Evolutionary conservation across 1,140 invertebrate species (phyloP), one percentile per base, ranked within the genome.

Genomic region (Venustaconcha ellipsiformis): DNA sequence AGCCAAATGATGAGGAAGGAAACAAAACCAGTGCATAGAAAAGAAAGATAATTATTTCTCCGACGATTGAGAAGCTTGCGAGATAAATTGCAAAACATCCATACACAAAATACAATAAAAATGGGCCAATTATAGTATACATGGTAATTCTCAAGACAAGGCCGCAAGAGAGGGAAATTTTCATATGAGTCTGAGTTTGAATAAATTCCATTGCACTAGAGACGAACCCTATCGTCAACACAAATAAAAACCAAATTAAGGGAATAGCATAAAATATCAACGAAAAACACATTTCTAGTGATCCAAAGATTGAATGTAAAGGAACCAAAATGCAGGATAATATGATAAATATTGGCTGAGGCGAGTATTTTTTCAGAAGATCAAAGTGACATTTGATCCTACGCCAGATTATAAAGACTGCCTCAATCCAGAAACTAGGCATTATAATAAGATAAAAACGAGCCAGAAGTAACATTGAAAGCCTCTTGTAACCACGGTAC

Each of bases 1-100:
- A 72, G 0, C 71, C 71, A 56, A 72, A 72, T 17, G 71, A 72
- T 20, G 48, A 23, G 18, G 71, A 74, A 0, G 72, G 72, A 57
- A 67, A 74, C 4, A 74, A n/a, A 20, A 74, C 37, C 5, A 74
- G 18, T 2, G 72, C 30, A 12, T 67, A n/a, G 37, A 74, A 67
- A 48, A 64, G 23, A 48, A 74, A 68, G 18, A 68, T 57, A n/a
- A 67, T 14, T 37, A 74, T 55, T 55, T 60, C 30, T 8, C 30
- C 30, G 8, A 74, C 12, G n/a, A 67, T 67, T n/a, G 30, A 55
- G 48, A 74, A 74, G 20, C 37, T 67, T 1, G 20, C 8, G 5
- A 57, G 55, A 59, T 65, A 63, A 3, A 72, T 72, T 20, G 71
- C 57, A 66, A 18, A 72, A 5, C 56, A 14, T 56, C 71, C 62